Conservation (phyloP, 2,113 vertebrate genomes). For the Otis tarda region DNA sequence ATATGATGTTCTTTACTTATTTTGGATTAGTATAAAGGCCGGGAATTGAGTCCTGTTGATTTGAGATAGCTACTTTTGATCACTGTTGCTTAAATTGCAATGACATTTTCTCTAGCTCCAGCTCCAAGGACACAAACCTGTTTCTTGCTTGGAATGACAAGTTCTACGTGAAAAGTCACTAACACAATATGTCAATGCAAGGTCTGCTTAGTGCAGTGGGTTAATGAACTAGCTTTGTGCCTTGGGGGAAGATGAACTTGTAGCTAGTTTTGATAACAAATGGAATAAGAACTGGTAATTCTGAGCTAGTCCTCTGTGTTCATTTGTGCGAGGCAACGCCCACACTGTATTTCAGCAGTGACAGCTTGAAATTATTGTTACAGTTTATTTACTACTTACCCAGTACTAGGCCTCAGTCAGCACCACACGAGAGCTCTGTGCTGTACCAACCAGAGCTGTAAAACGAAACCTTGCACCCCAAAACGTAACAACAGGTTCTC, state of each 20-base stretch:
- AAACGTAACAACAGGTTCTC: not conserved
- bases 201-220: not conserved
- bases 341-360: not conserved
- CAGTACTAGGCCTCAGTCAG: not conserved
- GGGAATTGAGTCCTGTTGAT: constrained; percentile 45
- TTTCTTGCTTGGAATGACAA: not conserved
- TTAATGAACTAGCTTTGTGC: not conserved
- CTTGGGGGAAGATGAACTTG: not conserved
- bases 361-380: not conserved
- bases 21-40: constrained; percentile 63
- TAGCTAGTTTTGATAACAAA: constrained; percentile 12
- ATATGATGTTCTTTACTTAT: constrained; percentile 64
- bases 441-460: not conserved
- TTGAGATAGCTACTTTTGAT: constrained; percentile 52
- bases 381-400: not conserved
- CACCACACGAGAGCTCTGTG: not conserved
- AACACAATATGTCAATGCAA: not conserved
- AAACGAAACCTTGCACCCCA: not conserved
- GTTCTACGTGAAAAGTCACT: constrained; percentile 11
- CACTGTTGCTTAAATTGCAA: constrained; percentile 52
- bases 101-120: constrained; percentile 51
- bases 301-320: not conserved
- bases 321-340: not conserved
- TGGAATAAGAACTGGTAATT: not conserved
- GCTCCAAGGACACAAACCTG: constrained; percentile 27